A percentile compares a stretch with the other conserved stretches of the same genome.
Conservation (phyloP, 2,113 vertebrate species). For the Mustela lutreola region DNA sequence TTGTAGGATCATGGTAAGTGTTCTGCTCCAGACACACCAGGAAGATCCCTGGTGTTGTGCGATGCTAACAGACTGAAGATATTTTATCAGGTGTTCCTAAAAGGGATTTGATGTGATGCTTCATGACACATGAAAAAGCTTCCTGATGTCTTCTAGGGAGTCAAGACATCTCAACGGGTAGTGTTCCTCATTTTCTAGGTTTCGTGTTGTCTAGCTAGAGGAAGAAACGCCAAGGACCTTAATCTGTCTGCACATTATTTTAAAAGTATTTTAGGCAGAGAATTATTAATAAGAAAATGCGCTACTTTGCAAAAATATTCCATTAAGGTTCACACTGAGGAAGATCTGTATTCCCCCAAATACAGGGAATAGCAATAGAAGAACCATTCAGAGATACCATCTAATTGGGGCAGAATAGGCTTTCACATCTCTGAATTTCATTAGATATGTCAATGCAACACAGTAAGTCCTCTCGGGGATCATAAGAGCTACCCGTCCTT, state of each 20-base stretch:
- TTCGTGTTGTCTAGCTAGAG: background rate
- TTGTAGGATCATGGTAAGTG: fast-evolving
- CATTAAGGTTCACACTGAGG: background rate
- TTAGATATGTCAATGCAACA: background rate
- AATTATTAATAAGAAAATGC: background rate
- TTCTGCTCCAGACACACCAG: fast-evolving
- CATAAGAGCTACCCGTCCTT: background rate
- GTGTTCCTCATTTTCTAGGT: background rate
- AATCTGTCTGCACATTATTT: background rate
- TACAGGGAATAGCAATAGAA: background rate
- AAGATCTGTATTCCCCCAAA: background rate
- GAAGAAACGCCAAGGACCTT: background rate
- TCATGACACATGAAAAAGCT: background rate
- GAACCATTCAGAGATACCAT: too few species aligned
- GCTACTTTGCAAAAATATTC: background rate
- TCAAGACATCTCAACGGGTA: background rate
- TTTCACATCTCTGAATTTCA: background rate
- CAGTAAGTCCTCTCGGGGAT: background rate
- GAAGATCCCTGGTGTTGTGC: background rate
- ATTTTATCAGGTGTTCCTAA: background rate
- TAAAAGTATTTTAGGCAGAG: background rate
- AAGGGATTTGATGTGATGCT: background rate
- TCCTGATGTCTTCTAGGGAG: background rate
- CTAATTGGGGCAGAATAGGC: too few species aligned
- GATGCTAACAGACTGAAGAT: too few species aligned